A percentile compares a stretch with the other conserved stretches of the same genome.
Evolutionary conservation across 2,113 vertebrate species (phyloP).

Genomic region (Murina feae): DNA sequence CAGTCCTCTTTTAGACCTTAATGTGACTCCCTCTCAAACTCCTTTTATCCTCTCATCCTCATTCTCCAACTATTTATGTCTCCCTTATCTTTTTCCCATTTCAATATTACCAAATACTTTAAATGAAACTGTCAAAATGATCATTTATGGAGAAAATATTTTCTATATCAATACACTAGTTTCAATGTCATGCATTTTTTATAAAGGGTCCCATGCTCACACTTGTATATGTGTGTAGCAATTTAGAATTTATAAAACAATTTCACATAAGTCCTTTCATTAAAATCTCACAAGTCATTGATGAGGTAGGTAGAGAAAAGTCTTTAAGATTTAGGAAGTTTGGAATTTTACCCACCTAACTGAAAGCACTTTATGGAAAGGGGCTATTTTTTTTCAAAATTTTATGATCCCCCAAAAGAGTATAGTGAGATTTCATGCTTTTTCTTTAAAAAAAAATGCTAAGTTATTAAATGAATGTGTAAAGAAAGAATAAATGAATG

Average conservation of each 20-base stretch:
- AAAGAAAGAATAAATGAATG: background rate
- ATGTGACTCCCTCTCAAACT: background rate
- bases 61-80: background rate
- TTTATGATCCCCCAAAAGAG: background rate
- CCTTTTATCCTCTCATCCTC: background rate
- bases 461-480: background rate
- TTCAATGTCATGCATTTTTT: background rate
- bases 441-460: background rate
- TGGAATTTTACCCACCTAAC: background rate
- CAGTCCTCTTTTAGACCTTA: background rate
- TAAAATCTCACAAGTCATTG: background rate
- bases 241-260: background rate
- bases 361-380: background rate
- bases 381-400: background rate
- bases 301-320: background rate
- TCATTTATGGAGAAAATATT: background rate
- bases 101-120: background rate
- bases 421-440: background rate
- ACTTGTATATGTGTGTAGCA: background rate
- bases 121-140: background rate
- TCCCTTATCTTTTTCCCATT: background rate
- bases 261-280: background rate
- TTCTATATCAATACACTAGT: background rate
- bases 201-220: background rate
- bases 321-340: background rate